A percentile compares a stretch with the other conserved stretches of the same genome.
Conservation (phyloP, 2,888 invertebrate species). For the Bombylius major region DNA sequence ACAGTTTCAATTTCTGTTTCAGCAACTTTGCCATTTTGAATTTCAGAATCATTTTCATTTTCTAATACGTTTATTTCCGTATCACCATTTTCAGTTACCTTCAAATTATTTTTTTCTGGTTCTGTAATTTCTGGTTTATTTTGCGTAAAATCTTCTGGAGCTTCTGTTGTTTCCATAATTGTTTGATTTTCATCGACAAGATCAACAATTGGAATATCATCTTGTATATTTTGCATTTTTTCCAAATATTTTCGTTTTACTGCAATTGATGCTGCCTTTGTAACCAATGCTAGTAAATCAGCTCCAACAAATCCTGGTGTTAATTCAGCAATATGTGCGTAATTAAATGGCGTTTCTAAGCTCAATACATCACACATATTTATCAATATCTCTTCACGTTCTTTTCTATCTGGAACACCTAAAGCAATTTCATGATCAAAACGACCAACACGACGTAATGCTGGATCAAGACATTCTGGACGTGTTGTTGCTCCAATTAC, state of each 20-base stretch:
- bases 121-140: background rate
- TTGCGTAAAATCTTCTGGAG: no score
- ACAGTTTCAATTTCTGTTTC: background rate
- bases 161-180: background rate
- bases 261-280: slow-evolving; percentile 80
- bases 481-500: slow-evolving; percentile 94
- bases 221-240: slow-evolving; percentile 24
- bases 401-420: slow-evolving; percentile 80
- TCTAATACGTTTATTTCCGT: background rate
- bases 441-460: slow-evolving; percentile 78
- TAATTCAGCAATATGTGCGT: slow-evolving; percentile 59
- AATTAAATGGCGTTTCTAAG: slow-evolving; percentile 56
- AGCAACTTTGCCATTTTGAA: background rate
- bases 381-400: slow-evolving; percentile 65
- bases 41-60: background rate
- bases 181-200: slow-evolving; percentile 26
- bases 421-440: slow-evolving; percentile 89
- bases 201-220: slow-evolving; percentile 32
- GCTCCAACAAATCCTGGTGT: slow-evolving; percentile 96
- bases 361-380: slow-evolving; percentile 58
- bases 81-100: background rate
- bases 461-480: slow-evolving; percentile 85
- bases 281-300: slow-evolving; percentile 73
- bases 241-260: slow-evolving; percentile 48
- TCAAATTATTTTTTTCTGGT: background rate